Conservation (phyloP, 2,113 vertebrate genomes). For the Donacobius atricapilla region DNA sequence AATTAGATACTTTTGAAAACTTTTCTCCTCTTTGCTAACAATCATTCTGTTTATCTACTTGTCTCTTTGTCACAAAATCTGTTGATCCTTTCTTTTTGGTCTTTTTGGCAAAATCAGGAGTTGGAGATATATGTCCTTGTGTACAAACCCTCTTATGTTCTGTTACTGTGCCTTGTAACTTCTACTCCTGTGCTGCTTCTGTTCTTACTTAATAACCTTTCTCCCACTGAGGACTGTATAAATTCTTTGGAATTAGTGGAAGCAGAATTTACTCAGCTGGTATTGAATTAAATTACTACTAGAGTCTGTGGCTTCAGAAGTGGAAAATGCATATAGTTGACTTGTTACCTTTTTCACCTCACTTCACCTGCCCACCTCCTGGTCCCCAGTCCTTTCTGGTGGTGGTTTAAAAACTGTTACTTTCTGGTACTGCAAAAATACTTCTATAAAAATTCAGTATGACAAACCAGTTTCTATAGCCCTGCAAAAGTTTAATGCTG, state of each 20-base stretch:
- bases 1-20: background rate
- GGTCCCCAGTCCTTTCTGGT: background rate
- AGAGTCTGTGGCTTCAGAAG: background rate
- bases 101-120: background rate
- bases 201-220: background rate
- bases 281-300: background rate
- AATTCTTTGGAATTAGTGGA: slow-evolving; percentile 13
- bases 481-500: background rate
- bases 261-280: background rate
- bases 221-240: background rate
- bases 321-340: background rate
- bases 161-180: background rate
- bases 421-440: background rate
- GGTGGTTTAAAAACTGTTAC: background rate
- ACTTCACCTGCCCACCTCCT: background rate
- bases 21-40: background rate
- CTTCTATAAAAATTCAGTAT: background rate
- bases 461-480: background rate
- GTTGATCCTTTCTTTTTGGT: background rate
- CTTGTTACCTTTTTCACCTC: background rate
- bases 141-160: rapidly evolving
- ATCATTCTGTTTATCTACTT: background rate
- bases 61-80: background rate
- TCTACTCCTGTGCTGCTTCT: background rate
- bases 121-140: background rate